These are phyloP conservation scores for Geotria australis DNA, from an alignment of 2,797 vertebrate genomes.

Conservation along the genomic window DNA sequence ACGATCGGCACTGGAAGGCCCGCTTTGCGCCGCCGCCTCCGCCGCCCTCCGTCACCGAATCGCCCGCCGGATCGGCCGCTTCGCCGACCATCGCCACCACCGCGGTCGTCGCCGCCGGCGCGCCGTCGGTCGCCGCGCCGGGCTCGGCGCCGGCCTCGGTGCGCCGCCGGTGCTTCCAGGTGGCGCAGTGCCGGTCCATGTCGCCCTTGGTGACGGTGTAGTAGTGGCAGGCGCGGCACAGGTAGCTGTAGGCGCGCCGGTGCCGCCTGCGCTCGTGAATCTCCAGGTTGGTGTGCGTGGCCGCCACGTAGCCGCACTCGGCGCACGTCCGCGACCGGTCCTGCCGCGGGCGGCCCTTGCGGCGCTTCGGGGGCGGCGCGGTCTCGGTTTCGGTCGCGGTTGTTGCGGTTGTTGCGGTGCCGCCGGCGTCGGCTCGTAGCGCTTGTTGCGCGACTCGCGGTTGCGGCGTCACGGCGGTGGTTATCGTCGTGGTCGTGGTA, in stretches of 20 bases:
- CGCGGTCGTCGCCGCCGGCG: not conserved
- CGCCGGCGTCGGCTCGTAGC: too few species aligned
- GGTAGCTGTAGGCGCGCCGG: conserved; percentile 74
- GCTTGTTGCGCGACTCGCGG: too few species aligned
- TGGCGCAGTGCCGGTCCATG: conserved; percentile 90
- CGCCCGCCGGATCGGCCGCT: not conserved
- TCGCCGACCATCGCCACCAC: not conserved
- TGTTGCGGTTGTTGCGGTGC: conserved; percentile 35
- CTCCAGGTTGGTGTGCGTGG: conserved; percentile 65
- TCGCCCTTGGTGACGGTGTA: conserved; percentile 95
- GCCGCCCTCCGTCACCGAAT: not conserved
- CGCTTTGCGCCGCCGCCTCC: too few species aligned
- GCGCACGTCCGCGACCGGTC: conserved; percentile 32
- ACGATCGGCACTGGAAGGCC: too few species aligned
- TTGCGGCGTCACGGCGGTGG: too few species aligned
- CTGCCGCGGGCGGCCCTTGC: conserved; percentile 28
- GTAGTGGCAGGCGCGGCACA: conserved; percentile 73
- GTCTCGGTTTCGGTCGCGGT: conserved; percentile 19
- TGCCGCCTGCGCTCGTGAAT: conserved; percentile 84
- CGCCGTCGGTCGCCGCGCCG: not conserved
- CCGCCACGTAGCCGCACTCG: conserved; percentile 65
- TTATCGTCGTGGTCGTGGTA: too few species aligned
- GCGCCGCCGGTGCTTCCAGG: conserved; percentile 61
- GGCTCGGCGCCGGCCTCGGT: conserved; percentile 2
- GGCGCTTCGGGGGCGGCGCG: conserved; percentile 14